Evolutionary conservation across 2,113 vertebrate genomes (phyloP).

Genomic region (Butorides virescens): DNA sequence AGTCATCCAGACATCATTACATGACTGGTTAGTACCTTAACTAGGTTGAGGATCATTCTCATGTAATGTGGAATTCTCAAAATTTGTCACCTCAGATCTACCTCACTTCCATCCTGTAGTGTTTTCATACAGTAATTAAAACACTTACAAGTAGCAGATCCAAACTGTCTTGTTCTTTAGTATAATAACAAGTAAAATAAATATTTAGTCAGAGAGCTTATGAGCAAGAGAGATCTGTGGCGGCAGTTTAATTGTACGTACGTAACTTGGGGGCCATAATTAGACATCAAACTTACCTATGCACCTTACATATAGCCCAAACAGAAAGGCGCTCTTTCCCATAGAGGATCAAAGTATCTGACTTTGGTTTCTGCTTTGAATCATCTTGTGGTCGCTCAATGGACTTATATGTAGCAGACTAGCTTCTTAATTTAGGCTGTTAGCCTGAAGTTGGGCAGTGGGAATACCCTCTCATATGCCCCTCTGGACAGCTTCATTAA

Average conservation of each 20-base stretch:
- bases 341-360: background rate
- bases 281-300: background rate
- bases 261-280: background rate
- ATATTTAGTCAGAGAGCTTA: background rate
- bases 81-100: background rate
- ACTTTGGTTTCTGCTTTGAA: background rate
- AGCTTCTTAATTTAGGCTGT: background rate
- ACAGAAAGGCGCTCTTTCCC: fast-evolving
- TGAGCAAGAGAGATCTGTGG: background rate
- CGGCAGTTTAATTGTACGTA: background rate
- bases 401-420: background rate
- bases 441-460: background rate
- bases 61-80: fast-evolving
- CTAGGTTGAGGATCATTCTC: background rate
- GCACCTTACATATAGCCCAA: background rate
- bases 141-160: background rate
- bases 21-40: background rate
- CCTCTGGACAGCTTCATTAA: too few relatives aligned
- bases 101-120: background rate
- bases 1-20: background rate
- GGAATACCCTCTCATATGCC: background rate
- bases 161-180: background rate
- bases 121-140: background rate
- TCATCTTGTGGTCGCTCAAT: background rate
- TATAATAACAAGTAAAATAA: background rate